These are phyloP conservation scores for Monodelphis domestica DNA, from an alignment of 2,797 vertebrate species.

Conservation along the genomic window DNA sequence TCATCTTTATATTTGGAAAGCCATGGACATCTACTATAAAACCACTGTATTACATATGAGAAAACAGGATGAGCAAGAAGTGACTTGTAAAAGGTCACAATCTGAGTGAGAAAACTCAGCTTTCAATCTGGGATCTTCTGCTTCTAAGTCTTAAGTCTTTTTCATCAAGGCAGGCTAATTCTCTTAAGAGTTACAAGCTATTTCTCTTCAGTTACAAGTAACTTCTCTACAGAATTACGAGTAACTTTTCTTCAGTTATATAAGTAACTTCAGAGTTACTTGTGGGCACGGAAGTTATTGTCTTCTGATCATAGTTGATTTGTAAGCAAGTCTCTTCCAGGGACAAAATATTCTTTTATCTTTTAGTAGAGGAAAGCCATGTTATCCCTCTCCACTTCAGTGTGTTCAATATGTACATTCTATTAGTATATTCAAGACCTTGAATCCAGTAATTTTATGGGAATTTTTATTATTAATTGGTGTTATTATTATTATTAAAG, in stretches of 20 bases:
- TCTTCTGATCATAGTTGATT: not conserved
- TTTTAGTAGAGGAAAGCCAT: not conserved
- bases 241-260: too few relatives aligned
- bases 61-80: not conserved
- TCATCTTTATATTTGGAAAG: not conserved
- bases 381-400: not conserved
- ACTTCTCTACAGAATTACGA: too few relatives aligned
- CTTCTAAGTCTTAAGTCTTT: too few relatives aligned
- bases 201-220: too few relatives aligned
- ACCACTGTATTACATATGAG: not conserved
- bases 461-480: not conserved
- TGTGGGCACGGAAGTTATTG: not conserved
- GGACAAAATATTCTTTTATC: not conserved
- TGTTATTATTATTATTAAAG: not conserved
- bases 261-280: not conserved
- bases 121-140: not conserved
- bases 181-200: too few relatives aligned
- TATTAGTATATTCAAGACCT: not conserved
- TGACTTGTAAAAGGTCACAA: not conserved
- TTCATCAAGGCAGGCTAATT: too few relatives aligned
- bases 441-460: not conserved
- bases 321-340: not conserved
- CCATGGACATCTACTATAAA: not conserved
- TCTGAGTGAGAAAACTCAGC: not conserved
- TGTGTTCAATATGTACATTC: not conserved